A percentile compares a stretch with the other conserved stretches of the same genome.
These are phyloP conservation scores for Apomyelois bistriatella DNA, from an alignment of 2,888 invertebrate species.

Conservation along the genomic window DNA sequence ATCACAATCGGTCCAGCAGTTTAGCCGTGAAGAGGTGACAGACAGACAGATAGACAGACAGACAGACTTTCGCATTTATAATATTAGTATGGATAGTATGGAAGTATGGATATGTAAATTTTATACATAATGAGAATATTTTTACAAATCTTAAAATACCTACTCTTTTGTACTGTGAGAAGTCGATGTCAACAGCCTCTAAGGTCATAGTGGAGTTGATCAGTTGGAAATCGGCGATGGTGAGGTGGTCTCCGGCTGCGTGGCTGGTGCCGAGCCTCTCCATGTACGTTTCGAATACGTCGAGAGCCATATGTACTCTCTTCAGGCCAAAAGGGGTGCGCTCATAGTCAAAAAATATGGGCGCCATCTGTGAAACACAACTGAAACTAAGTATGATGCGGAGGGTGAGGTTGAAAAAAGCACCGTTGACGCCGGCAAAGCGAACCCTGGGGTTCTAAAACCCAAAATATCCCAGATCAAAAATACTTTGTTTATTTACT, in stretches of 20 bases:
- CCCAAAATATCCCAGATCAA: too few relatives aligned
- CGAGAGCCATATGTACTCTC: conserved; percentile 83
- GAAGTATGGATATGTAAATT: too few relatives aligned
- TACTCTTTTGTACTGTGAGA: conserved; percentile 80
- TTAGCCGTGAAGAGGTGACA: too few relatives aligned
- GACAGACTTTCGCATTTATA: too few relatives aligned
- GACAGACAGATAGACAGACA: too few relatives aligned
- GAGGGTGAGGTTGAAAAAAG: neutral
- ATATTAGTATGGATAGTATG: too few relatives aligned
- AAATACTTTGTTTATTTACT: too few relatives aligned
- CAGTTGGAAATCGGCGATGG: conserved; percentile 88
- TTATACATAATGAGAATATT: too few relatives aligned
- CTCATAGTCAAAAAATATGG: conserved; percentile 88
- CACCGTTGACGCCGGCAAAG: neutral
- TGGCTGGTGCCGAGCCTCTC: conserved; percentile 80
- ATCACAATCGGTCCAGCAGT: too few relatives aligned
- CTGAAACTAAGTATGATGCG: neutral
- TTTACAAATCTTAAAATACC: conserved; percentile 12
- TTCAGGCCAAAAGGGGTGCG: conserved; percentile 84
- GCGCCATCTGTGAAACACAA: conserved; percentile 79
- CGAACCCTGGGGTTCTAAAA: too few relatives aligned
- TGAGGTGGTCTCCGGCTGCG: conserved; percentile 84
- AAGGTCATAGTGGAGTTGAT: conserved; percentile 86
- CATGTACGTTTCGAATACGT: conserved; percentile 84
- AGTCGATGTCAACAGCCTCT: conserved; percentile 84